These are phyloP conservation scores for Blastobasis lacticolella DNA, from an alignment of 2,888 invertebrate genomes.

Conservation along the genomic window DNA sequence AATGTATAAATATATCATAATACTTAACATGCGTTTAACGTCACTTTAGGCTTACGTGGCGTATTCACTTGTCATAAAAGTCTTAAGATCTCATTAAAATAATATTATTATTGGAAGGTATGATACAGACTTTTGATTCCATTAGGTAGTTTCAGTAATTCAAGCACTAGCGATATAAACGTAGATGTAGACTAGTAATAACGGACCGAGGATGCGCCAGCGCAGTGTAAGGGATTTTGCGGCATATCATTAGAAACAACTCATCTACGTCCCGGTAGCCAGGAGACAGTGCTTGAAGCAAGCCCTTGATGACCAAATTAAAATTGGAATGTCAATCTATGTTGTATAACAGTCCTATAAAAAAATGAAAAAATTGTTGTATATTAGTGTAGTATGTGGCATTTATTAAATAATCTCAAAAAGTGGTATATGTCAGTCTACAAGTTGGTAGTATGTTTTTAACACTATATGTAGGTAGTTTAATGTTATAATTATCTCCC, in stretches of 20 bases:
- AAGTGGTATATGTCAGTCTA: slow-evolving; percentile 27
- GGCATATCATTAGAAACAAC: not conserved
- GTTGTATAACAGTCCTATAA: slow-evolving; percentile 4
- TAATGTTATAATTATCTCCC: slow-evolving; percentile 43
- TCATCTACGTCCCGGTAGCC: not conserved
- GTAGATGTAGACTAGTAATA: not conserved
- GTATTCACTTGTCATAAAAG: slow-evolving; percentile 25
- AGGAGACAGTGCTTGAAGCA: not conserved
- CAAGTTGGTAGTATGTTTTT: slow-evolving; percentile 37
- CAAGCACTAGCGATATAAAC: not conserved
- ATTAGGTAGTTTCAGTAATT: not conserved
- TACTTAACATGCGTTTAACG: too few relatives aligned
- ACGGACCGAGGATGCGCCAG: not conserved
- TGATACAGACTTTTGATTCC: slow-evolving; percentile 1
- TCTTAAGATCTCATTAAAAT: slow-evolving; percentile 44
- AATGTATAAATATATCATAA: too few relatives aligned
- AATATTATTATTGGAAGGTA: slow-evolving; percentile 24
- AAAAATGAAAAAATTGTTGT: slow-evolving; percentile 14
- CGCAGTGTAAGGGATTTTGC: not conserved
- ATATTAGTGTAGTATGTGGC: slow-evolving; percentile 31
- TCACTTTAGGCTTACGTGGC: too few relatives aligned
- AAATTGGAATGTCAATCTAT: not conserved
- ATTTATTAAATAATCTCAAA: slow-evolving; percentile 47
- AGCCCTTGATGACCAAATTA: not conserved
- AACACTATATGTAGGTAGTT: slow-evolving; percentile 36